phyloP scores from a whole-genome alignment of 2,113 vertebrate genomes.

The Furnarius figulus region DNA sequence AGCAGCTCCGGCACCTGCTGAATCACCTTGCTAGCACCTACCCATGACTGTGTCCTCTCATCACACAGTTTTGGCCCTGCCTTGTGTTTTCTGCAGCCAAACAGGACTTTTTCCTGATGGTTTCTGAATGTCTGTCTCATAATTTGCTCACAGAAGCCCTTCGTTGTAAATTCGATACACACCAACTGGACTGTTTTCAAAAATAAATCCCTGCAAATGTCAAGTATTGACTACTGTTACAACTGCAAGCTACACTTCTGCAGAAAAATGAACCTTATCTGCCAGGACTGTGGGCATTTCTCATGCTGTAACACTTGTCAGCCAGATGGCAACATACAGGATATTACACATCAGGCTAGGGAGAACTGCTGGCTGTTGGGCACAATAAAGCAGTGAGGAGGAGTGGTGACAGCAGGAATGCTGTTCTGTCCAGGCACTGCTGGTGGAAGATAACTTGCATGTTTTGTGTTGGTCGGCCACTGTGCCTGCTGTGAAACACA shows the following conservation, averaged over 20 bases:
- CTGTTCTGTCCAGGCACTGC: fast-evolving
- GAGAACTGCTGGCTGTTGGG: neutral
- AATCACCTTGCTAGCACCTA: neutral
- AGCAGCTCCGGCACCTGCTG: neutral
- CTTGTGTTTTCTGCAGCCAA: neutral
- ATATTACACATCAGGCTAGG: neutral
- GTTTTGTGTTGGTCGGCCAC: neutral
- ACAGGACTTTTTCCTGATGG: neutral
- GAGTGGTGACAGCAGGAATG: fast-evolving
- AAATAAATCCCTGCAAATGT: neutral
- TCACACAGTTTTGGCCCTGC: neutral
- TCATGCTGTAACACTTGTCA: neutral
- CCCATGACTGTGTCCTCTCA: fast-evolving
- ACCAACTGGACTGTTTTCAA: neutral
- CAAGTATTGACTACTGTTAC: neutral
- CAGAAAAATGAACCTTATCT: neutral
- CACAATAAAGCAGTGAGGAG: neutral
- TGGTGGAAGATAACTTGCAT: neutral
- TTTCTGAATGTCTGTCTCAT: neutral
- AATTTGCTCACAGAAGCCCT: neutral
- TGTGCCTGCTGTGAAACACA: neutral
- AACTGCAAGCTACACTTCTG: neutral
- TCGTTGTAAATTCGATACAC: neutral
- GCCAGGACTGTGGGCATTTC: neutral
- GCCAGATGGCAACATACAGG: neutral